These are phyloP conservation scores for Leucoraja erinaceus DNA, from an alignment of 2,113 vertebrate genomes.

Conservation along the genomic window DNA sequence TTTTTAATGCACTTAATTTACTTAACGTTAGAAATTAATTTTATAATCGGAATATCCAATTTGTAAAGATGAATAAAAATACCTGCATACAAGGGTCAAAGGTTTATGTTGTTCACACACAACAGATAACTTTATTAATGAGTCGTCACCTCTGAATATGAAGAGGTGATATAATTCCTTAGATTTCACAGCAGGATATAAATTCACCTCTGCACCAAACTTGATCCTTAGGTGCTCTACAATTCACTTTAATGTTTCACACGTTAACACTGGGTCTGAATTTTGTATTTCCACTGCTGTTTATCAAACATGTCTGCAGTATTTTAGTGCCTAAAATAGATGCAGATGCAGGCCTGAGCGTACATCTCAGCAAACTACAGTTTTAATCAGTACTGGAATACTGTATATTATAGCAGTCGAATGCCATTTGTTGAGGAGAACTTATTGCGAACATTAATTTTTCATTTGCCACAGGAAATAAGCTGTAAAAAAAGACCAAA, in stretches of 20 bases:
- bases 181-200: not conserved
- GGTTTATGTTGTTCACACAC: not conserved
- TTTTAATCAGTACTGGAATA: not conserved
- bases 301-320: not conserved
- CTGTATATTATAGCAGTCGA: not conserved
- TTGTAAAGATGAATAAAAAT: too few relatives aligned
- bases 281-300: not conserved
- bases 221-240: not conserved
- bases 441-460: not conserved
- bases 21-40: not conserved
- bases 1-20: not conserved
- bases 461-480: constrained; percentile 14
- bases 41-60: not conserved
- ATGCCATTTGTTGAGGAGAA: not conserved
- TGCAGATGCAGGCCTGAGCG: not conserved
- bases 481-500: not conserved
- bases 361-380: not conserved
- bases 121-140: not conserved
- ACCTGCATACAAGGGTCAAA: too few relatives aligned
- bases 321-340: not conserved
- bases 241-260: not conserved
- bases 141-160: not conserved
- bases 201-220: not conserved
- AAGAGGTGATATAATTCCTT: not conserved
- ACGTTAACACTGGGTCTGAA: not conserved